Conservation (phyloP, 2,797 vertebrate genomes). For the Euphonia xanthogaster region DNA sequence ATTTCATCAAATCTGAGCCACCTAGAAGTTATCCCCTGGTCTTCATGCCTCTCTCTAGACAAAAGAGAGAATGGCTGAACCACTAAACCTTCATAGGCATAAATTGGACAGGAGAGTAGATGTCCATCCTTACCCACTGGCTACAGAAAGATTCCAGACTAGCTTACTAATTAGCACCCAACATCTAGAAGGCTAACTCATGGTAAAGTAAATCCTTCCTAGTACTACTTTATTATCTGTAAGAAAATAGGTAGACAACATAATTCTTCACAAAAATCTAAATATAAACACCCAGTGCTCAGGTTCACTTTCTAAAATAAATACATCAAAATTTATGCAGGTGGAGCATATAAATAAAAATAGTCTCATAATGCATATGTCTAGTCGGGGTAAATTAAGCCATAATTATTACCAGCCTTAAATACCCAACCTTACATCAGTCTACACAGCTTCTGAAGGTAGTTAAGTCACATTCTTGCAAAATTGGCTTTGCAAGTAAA, state of each 20-base stretch:
- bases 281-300: fast-evolving
- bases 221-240: neutral
- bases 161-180: neutral
- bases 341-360: neutral
- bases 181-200: neutral
- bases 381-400: neutral
- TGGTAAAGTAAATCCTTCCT: neutral
- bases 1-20: conserved; percentile 10
- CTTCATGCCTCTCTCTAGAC: neutral
- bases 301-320: neutral
- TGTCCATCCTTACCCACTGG: neutral
- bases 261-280: neutral
- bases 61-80: neutral
- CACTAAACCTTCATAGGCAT: neutral
- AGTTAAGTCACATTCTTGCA: neutral
- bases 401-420: neutral
- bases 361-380: neutral
- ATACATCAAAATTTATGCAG: neutral
- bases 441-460: neutral
- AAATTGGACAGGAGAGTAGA: neutral
- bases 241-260: neutral
- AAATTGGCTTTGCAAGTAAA: neutral
- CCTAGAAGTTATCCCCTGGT: neutral
- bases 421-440: neutral
- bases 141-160: neutral